Evolutionary conservation across 2,797 vertebrate genomes (phyloP), one percentile per base, ranked within the genome.

Genomic region (Aphelocoma californica): DNA sequence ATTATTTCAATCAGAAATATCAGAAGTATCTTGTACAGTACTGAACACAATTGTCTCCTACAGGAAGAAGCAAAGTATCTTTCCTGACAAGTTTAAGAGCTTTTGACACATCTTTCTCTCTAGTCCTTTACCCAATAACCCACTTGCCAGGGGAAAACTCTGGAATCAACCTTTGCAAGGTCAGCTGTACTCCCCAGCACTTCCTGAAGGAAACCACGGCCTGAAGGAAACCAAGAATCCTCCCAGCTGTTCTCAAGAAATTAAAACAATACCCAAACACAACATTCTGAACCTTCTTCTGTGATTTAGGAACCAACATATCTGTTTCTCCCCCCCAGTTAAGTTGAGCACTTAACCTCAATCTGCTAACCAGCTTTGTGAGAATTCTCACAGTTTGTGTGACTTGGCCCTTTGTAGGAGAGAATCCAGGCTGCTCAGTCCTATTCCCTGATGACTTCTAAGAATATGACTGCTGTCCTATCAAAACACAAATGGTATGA

Each of bases 401-500:
- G 57, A 57, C 24, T 74, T 61, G 62, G 47, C 36, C 54, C 47
- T 69, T 90, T 50, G 62, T 28, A 86, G 57, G 38, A 86, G 38
- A 75, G 66, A 86, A 67, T 71, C 13, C 60, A 86, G 54, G 24
- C 83, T 77, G 66, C 34, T 87, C 75, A 73, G 1, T 47, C 51
- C 29, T 70, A 25, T 62, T 82, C 64, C 69, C 48, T 82, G 75
- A 77, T 67, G 81, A 70, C 61, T 87, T 82, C 53, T 67, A 71
- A 85, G 64, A 79, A 26, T 53, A 78, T 83, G 90, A 72, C 38
- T 71, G 75, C 47, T 88, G 62, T 65, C 80, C 65, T 85, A 81
- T 77, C 83, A 89, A 90, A 95, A 78, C 53, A 62, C 38, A 96
- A 93, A 91, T 83, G 26, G 82, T 74, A 72, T 75, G 73, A 93